Conservation (phyloP, 1,140 invertebrate genomes). For the Hypothenemus hampei region DNA sequence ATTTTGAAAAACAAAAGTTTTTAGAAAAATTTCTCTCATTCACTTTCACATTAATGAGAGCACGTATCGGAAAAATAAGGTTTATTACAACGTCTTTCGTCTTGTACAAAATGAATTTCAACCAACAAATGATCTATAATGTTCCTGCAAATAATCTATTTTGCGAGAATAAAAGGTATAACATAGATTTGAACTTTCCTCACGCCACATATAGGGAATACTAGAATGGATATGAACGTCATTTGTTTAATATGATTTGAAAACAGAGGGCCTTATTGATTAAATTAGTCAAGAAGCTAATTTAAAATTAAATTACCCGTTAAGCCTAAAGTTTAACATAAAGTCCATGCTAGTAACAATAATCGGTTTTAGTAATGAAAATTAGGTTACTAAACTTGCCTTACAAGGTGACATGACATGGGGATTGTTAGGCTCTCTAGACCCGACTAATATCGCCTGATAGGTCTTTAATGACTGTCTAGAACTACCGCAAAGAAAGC, state of each 20-base stretch:
- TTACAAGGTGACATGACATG: conserved; percentile 10
- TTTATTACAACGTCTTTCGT: too few relatives aligned
- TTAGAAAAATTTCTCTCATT: too few relatives aligned
- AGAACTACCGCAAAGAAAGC: conserved; percentile 3
- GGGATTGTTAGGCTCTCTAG: conserved; percentile 3
- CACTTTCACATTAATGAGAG: too few relatives aligned
- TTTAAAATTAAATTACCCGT: conserved; percentile 12
- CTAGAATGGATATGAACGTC: too few relatives aligned
- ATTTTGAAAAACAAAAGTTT: too few relatives aligned
- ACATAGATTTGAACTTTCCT: too few relatives aligned
- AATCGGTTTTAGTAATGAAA: conserved; percentile 25
- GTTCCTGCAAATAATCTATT: background rate
- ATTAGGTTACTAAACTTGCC: conserved; percentile 20
- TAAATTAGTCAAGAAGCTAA: background rate
- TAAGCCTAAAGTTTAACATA: conserved; percentile 2
- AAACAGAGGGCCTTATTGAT: background rate
- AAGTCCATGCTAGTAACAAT: conserved; percentile 11
- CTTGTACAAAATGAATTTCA: conserved; percentile 2
- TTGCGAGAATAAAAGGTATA: background rate
- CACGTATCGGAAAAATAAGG: too few relatives aligned
- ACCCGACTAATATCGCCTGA: conserved; percentile 8
- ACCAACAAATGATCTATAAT: background rate
- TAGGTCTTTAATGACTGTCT: conserved; percentile 13
- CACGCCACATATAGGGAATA: too few relatives aligned
- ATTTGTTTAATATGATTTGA: too few relatives aligned